phyloP scores from a whole-genome alignment of 2,113 vertebrate species.

The Narcine bancroftii region DNA sequence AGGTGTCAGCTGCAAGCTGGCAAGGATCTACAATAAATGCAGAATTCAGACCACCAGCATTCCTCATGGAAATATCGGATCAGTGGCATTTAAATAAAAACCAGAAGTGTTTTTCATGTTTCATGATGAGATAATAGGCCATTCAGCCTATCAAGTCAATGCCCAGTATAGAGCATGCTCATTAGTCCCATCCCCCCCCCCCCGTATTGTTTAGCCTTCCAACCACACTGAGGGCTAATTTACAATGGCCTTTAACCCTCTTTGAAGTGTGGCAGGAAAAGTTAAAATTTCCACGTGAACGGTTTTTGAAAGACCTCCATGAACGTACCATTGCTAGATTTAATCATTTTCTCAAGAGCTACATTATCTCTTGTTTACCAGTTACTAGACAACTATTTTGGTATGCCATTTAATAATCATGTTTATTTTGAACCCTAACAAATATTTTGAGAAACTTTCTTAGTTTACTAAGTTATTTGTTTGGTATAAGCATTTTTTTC shows the following conservation, averaged over 20 bases:
- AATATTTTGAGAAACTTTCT: neutral
- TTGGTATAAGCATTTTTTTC: neutral
- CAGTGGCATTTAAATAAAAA: neutral
- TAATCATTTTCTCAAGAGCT: neutral
- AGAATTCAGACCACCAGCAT: neutral
- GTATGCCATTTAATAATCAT: too few relatives aligned
- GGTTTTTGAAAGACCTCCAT: neutral
- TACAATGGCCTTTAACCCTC: too few relatives aligned
- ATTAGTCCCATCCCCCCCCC: too few relatives aligned
- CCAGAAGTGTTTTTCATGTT: neutral
- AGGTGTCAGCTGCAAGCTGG: neutral
- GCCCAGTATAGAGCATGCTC: too few relatives aligned
- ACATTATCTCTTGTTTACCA: neutral
- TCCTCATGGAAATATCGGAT: neutral
- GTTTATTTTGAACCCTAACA: too few relatives aligned
- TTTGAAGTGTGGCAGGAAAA: too few relatives aligned
- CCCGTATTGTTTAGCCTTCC: too few relatives aligned
- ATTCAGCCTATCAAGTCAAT: too few relatives aligned
- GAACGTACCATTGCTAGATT: neutral
- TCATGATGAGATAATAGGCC: too few relatives aligned
- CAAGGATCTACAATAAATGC: neutral
- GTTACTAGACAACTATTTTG: neutral
- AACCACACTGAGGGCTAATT: too few relatives aligned
- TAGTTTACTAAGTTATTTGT: neutral
- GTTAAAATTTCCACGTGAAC: neutral